Evolutionary conservation across 2,797 vertebrate genomes (phyloP), one percentile per base, ranked within the genome.

Genomic region (Poecilia wingei): DNA sequence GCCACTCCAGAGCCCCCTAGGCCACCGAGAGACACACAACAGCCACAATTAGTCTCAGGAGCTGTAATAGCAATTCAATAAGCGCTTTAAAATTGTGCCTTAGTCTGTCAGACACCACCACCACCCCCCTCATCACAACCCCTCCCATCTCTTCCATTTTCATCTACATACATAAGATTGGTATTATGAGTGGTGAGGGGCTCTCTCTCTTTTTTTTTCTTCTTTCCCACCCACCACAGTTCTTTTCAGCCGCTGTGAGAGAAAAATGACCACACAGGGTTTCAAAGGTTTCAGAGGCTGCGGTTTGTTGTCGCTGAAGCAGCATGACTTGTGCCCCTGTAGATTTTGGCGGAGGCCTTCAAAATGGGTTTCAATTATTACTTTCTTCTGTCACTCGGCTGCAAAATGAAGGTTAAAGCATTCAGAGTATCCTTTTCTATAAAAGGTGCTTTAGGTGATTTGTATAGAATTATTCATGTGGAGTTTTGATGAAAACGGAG

Each of bases 21-120:
- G 94, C 92, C 92, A 91, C 93, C 86, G 89, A 93, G 93, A 92
- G 90, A 93, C 91, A 92, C 91, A 95, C 91, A 94, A 91, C 94
- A 92, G 93, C 92, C 91, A 94, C 95, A 96, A 95, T 96, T 95
- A 94, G 92, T 94, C 94, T 94, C 93, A 92, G 93, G 90, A 92
- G 93, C 93, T 93, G 93, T 94, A 94, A 95, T 93, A 91, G 94
- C 93, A 90, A 94, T 94, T 95, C 92, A 94, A 91, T 94, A 95
- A 94, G 94, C 87, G 90, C 94, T 94, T 95, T 93, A 94, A 94
- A 94, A 93, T 93, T 88, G 93, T 91, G 92, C 88, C 87, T 92
- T 86, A 87, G 92, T 93, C 89, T 57, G 89, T 89, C 91, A 86
- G 86, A 90, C 89, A 86, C 85, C 89, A 87, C 85, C 89, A 87